Conservation (phyloP, 2,888 invertebrate species). For the Tinea trinotella region DNA sequence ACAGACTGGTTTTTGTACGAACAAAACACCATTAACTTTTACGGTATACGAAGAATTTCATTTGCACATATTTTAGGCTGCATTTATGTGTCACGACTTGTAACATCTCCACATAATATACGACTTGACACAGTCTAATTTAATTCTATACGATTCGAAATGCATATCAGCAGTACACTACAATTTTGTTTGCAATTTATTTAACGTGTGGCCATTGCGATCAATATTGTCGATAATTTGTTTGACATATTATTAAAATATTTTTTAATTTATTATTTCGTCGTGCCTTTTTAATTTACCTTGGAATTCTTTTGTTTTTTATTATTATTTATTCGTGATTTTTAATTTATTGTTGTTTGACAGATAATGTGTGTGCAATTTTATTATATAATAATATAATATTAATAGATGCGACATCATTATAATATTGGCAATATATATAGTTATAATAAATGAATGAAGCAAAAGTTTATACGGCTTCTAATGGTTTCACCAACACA, state of each 20-base stretch:
- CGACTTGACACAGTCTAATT: neutral
- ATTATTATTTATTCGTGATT: neutral
- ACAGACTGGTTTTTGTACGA: neutral
- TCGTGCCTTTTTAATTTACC: neutral
- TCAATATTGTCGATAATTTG: neutral
- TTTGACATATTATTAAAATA: slow-evolving; percentile 11
- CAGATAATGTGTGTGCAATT: neutral
- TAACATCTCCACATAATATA: slow-evolving; percentile 1
- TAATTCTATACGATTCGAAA: neutral
- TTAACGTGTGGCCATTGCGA: neutral
- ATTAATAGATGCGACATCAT: no score
- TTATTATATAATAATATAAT: no score
- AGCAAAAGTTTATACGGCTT: no score
- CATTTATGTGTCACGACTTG: slow-evolving; percentile 7
- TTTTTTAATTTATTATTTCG: slow-evolving; percentile 7
- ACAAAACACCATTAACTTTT: neutral
- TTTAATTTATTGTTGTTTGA: no score
- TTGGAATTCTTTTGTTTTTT: neutral
- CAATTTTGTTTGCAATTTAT: neutral
- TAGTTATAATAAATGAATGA: no score
- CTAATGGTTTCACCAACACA: no score
- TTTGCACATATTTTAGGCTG: slow-evolving; percentile 3
- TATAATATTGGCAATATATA: no score
- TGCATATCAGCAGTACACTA: neutral
- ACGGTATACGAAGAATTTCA: neutral